Base-by-base conservation (phyloP, 2,113 vertebrate genomes). In the Probosciger aterrimus region DNA sequence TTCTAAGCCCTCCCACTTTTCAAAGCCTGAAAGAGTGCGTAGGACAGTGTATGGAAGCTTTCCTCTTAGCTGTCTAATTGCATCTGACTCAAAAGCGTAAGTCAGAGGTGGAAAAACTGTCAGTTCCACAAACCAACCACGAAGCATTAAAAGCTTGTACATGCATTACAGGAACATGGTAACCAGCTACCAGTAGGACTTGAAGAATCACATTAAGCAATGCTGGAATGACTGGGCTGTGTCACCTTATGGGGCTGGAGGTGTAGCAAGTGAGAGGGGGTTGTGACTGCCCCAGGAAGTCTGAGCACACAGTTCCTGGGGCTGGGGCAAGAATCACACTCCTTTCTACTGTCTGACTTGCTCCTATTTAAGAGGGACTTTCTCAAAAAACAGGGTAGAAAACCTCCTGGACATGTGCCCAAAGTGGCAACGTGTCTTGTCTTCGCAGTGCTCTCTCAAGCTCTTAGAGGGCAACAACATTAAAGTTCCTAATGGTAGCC, bases 11-110 rank as follows among this genome's bases (percentile, higher is more conserved):
- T 71, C 47, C 9, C 60, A 70, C 43, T 64, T 83, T 93, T 52
- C 52, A 68, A 62, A 79, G 52, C 74, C 86, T 94, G 77, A 49
- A 73, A 92, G 49, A 57, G 8, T 84, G 88, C 79, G 70, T 96
- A 91, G 81, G 73, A 86, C 87, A 94, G 73, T 86, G 79, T 57
- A 31, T 88, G 81, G 90, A 95, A 88, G 79, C 78, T 90, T 83
- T 88, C 71, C 78, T 76, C 84, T 64, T 59, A 82, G 85, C 79
- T 95, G 92, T 92, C 92, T 70, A 15, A 47, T 86, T 85, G 64
- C 62, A 94, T 94, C 79, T 94, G 89, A 71, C 94, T 97, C 87
- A 92, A 52, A 93, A 93, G 81, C 7, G 1, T 64, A 82, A 91
- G 78, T 86, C 86, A 88, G 81, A 1, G 0, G 60, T 88, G 86